A percentile compares a stretch with the other conserved stretches of the same genome.
Conservation (phyloP, 2,113 vertebrate genomes). For the Athene noctua region DNA sequence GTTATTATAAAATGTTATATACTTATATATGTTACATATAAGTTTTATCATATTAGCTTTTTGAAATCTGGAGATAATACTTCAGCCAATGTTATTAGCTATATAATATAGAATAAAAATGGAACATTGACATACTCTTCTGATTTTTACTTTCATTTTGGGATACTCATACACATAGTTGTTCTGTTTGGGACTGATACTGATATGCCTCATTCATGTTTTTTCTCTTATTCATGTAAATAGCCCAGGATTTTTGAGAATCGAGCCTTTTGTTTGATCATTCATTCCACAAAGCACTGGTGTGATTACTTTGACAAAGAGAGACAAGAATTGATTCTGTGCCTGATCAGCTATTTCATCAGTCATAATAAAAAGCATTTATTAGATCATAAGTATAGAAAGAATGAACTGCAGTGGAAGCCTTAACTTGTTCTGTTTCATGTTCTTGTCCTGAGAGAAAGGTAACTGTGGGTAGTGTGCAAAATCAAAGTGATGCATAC, state of each 20-base stretch:
- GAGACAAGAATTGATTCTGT: neutral
- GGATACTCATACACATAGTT: neutral
- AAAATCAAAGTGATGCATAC: neutral
- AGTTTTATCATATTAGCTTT: neutral
- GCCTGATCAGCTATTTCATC: neutral
- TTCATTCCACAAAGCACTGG: neutral
- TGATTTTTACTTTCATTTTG: neutral
- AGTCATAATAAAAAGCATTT: neutral
- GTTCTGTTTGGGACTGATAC: neutral
- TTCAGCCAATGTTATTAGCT: neutral
- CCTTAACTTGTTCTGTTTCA: neutral
- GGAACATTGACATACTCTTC: neutral
- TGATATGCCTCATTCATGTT: neutral
- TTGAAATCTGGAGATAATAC: neutral
- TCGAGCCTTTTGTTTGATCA: neutral
- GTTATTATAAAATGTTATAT: neutral
- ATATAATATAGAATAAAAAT: neutral
- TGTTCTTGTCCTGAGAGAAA: neutral
- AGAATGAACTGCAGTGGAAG: neutral
- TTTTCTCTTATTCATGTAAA: neutral
- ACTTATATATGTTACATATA: neutral
- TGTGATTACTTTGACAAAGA: neutral
- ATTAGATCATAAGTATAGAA: neutral
- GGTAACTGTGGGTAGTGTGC: neutral
- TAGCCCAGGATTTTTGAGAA: neutral